phyloP scores from a whole-genome alignment of 2,888 invertebrate genomes.

The Mycalesis mineus region DNA sequence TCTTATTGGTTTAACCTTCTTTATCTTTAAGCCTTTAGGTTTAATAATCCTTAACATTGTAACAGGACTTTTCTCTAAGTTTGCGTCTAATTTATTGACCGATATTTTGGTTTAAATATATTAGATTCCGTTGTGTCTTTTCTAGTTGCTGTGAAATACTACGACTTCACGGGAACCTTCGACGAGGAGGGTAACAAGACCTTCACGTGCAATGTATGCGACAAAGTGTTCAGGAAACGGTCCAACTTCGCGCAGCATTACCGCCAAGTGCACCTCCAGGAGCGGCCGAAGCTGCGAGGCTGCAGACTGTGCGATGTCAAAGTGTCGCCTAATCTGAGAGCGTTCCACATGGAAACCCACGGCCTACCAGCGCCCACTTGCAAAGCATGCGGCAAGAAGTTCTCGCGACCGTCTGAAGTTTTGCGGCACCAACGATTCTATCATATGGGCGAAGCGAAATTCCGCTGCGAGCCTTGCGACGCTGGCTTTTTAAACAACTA shows the following conservation, averaged over 20 bases:
- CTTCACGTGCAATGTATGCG: conserved; percentile 41
- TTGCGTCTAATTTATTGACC: too few species aligned
- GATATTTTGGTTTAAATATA: too few species aligned
- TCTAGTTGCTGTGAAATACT: conserved; percentile 5
- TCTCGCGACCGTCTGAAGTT: conserved; percentile 39
- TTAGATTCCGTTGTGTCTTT: conserved; percentile 4
- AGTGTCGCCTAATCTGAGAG: conserved; percentile 39
- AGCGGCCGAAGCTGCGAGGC: conserved; percentile 39
- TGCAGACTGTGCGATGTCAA: conserved; percentile 45
- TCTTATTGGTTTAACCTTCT: too few species aligned
- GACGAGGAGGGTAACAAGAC: conserved; percentile 23
- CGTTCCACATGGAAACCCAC: conserved; percentile 42
- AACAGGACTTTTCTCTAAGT: too few species aligned
- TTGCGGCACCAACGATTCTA: conserved; percentile 41
- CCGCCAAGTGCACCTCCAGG: conserved; percentile 45
- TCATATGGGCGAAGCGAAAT: conserved; percentile 47
- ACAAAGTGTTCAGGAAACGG: conserved; percentile 38
- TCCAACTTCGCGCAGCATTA: conserved; percentile 46
- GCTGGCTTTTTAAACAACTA: conserved; percentile 31
- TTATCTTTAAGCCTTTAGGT: too few species aligned
- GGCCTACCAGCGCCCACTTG: conserved; percentile 44
- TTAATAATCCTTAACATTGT: too few species aligned
- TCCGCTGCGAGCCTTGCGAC: conserved; percentile 36
- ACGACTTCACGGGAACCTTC: conserved; percentile 12
- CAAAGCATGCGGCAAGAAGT: conserved; percentile 48